Base-by-base conservation (phyloP, 2,797 vertebrate species). In the Myiotriccus ornatus region DNA sequence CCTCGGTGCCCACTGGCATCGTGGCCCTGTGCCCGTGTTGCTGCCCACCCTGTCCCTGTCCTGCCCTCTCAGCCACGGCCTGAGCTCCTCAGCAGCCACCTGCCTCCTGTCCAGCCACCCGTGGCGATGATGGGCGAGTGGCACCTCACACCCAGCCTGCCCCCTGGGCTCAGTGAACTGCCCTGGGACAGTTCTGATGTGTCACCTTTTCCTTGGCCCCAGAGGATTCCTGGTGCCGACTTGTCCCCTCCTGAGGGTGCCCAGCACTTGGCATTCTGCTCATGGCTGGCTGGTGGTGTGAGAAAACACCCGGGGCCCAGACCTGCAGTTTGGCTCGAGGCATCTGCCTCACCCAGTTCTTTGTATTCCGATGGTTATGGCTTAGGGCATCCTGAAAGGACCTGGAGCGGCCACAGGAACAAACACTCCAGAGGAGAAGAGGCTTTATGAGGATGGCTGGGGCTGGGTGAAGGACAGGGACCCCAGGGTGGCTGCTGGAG, bases 301-400 rank as follows among this genome's bases (percentile, higher is more conserved):
- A 41, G 23, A 18, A 52, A 21, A 7, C 32, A 14, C 0, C 0
- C 2, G 0, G 22, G 25, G 6, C 25, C 52, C 64, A 12, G 28
- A 32, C 16, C 47, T 24, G 67, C 64, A 2, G 46, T 5, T 10
- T 1, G 39, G 39, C 69, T 62, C 2, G 13, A 8, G 8, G 46
- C 37, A 0, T 27, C 57, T 44, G 23, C 10, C 62, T 16, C 14
- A 0, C 18, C 25, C 28, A 3, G 28, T 6, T 7, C 1, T 3
- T 43, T 41, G 11, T 3, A 0, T 10, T 19, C 6, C 2, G 2
- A 2, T 5, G 24, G 10, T 7, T 23, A 1, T 6, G n/a, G 8
- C 50, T 55, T 4, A 46, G 50, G 73, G 13, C 21, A 9, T 11
- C 35, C 56, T 7, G 27, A 7, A 13, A 43, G 60, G 69, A 37